Base-by-base conservation (phyloP, 2,888 invertebrate species). In the Cotesia congregata region DNA sequence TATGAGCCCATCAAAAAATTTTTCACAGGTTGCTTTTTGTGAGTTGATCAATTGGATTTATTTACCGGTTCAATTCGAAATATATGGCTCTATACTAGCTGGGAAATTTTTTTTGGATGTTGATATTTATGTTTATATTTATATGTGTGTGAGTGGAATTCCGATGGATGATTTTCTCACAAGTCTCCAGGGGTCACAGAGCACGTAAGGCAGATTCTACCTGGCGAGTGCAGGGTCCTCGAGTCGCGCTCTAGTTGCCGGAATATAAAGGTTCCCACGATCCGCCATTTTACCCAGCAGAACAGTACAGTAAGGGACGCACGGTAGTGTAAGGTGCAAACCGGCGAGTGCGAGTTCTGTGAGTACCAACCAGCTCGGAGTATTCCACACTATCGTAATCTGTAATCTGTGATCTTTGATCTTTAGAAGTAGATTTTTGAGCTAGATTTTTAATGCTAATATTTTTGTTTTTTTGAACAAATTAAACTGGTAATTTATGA, bases 211-310 rank as follows among this genome's bases (percentile, higher is more conserved):
- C 72, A 61, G 60, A 41, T 69, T 70, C 77, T 78, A 76, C 76
- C 76, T 73, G 73, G 73, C 74, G 7, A 17, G 40, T 60, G 65
- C 67, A 65, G 70, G 68, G 73, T 38, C 60, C 73, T 80, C 74
- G 65, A 78, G 81, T 81, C 82, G 84, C 86, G 88, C 88, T 88
- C 88, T 85, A 88, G 86, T 89, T 89, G 86, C 86, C 86, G 30
- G 30, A 3, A 3, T 30, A 87, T 86, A 86, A 88, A 87, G 80
- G 86, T 89, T 89, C 89, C 88, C 89, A 89, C 89, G 89, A 88
- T 87, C 84, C 50, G 50, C 9, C 50, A 50, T 50, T 50, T 50
- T 50, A 50, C 50, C 50, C 50, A 4, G 30, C 30, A 30, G 30
- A 30, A 30, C 30, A 30, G 30, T 30, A 30, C 30, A 30, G 3